Evolutionary conservation across 2,797 vertebrate species (phyloP).

Genomic region (Carcharodon carcharias): DNA sequence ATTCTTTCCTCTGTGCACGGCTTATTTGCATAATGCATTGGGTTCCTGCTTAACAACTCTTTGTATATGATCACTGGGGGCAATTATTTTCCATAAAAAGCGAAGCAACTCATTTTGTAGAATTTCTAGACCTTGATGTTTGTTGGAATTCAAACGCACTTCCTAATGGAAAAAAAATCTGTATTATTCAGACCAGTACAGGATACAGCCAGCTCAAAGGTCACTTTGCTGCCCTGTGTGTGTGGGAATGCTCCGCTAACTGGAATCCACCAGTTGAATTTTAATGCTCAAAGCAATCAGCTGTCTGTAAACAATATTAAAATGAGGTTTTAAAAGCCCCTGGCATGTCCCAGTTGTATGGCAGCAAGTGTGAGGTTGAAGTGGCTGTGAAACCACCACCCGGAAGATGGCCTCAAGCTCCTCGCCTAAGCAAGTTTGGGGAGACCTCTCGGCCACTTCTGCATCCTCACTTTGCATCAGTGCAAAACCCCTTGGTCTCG

Average conservation of each 20-base stretch:
- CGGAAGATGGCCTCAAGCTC: not conserved
- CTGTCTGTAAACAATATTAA: not conserved
- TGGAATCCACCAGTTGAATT: not conserved
- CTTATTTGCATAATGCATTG: not conserved
- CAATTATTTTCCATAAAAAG: not conserved
- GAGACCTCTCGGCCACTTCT: not conserved
- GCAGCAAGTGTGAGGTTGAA: not conserved
- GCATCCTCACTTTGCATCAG: not conserved
- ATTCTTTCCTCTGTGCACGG: not conserved
- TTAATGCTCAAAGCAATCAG: not conserved
- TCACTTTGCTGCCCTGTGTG: not conserved
- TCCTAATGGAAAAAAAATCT: not conserved
- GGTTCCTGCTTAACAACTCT: not conserved
- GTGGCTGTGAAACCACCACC: not conserved
- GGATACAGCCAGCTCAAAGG: not conserved
- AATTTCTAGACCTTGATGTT: not conserved
- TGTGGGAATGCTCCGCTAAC: not conserved
- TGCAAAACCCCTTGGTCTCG: not conserved
- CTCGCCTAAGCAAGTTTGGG: not conserved
- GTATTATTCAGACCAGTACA: not conserved
- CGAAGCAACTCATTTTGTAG: not conserved
- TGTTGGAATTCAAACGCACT: not conserved
- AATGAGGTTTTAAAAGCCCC: not conserved
- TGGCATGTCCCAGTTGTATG: not conserved
- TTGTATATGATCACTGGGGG: not conserved